Conservation (phyloP, 2,113 vertebrate genomes). For the Poeciliopsis retropinna region DNA sequence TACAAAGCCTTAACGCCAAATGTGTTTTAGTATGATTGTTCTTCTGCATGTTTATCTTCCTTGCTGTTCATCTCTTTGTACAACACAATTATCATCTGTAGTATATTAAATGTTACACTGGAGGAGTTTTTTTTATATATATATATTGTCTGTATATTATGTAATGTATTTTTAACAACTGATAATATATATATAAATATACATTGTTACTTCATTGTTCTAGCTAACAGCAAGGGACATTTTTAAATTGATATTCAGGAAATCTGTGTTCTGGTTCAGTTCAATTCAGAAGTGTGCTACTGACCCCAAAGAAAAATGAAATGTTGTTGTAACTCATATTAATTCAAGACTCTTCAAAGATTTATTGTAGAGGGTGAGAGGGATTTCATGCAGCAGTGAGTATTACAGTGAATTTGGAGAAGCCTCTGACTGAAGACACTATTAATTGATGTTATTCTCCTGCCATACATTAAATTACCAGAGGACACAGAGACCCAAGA, state of each 20-base stretch:
- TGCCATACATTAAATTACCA: neutral
- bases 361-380: no score
- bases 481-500: neutral
- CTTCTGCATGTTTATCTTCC: constrained; percentile 2
- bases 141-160: constrained; percentile 66
- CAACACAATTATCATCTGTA: constrained; percentile 38
- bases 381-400: no score
- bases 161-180: constrained; percentile 46
- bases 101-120: constrained; percentile 52
- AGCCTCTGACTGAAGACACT: no score
- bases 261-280: constrained; percentile 12
- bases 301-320: no score
- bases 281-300: no score
- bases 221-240: constrained; percentile 42
- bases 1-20: neutral
- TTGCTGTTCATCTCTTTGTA: constrained; percentile 14
- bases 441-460: no score
- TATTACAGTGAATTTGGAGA: no score
- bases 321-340: no score
- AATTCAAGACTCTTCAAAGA: no score
- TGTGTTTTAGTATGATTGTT: neutral
- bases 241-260: neutral
- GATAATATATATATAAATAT: constrained; percentile 36
- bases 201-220: constrained; percentile 51
- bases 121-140: constrained; percentile 38